Conservation (phyloP, 2,113 vertebrate genomes). For the Pachycephala philippinensis region DNA sequence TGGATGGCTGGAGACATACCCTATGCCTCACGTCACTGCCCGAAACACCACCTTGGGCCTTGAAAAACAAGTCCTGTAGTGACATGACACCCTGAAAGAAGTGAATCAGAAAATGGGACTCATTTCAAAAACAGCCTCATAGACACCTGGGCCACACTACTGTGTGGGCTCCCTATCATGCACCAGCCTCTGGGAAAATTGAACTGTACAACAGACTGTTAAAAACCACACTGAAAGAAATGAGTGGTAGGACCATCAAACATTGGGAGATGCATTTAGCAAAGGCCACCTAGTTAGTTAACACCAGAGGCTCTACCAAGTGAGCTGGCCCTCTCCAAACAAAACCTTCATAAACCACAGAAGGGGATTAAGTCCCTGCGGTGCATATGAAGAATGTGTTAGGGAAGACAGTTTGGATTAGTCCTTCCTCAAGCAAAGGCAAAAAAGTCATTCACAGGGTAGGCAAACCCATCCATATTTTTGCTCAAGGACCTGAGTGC, state of each 20-base stretch:
- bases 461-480: neutral
- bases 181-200: neutral
- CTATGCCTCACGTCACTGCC: neutral
- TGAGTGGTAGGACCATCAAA: neutral
- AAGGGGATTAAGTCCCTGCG: neutral
- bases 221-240: neutral
- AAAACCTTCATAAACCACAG: neutral
- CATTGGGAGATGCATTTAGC: neutral
- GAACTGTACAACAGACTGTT: neutral
- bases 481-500: neutral
- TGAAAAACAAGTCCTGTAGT: neutral
- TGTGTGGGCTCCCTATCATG: accelerated
- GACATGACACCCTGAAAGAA: neutral
- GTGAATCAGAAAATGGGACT: neutral
- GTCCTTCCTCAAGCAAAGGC: neutral
- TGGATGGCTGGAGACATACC: neutral
- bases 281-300: neutral
- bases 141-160: neutral
- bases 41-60: neutral
- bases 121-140: neutral
- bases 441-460: neutral
- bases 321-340: neutral
- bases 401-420: neutral
- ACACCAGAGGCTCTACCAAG: neutral
- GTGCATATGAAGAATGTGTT: neutral